Conservation (phyloP, 1,140 invertebrate species). For the Arctopsyche grandis region DNA sequence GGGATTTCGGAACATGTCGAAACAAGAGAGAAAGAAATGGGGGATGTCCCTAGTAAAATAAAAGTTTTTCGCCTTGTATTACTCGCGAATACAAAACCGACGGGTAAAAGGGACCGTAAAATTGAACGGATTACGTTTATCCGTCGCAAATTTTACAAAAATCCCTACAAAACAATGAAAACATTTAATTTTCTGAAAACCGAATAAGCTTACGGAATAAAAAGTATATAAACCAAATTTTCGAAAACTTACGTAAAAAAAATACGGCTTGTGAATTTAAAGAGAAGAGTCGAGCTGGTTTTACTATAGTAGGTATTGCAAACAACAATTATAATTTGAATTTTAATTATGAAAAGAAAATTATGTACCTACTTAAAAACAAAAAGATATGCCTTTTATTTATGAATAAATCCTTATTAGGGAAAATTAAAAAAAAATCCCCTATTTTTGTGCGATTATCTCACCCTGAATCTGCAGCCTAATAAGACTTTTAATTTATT, state of each 20-base stretch:
- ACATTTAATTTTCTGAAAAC: too few relatives aligned
- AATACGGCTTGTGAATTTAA: too few relatives aligned
- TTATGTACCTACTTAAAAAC: too few relatives aligned
- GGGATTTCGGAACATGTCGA: constrained; percentile 13
- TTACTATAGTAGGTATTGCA: background rate
- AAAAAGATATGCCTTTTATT: constrained; percentile 6
- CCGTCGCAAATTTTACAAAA: background rate
- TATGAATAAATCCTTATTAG: constrained; percentile 1
- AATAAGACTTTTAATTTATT: constrained; percentile 26
- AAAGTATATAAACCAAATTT: too few relatives aligned
- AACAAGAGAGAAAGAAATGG: background rate
- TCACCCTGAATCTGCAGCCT: background rate
- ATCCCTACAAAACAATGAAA: too few relatives aligned
- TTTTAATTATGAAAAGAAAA: constrained; percentile 22
- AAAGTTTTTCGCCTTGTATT: background rate
- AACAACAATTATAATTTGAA: constrained; percentile 6
- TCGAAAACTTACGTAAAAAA: too few relatives aligned
- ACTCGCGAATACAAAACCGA: background rate
- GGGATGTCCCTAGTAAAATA: background rate
- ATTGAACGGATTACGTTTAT: constrained; percentile 4
- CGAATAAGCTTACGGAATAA: too few relatives aligned
- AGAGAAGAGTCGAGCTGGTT: too few relatives aligned
- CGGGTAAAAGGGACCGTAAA: constrained; percentile 10
- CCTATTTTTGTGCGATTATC: constrained; percentile 6
- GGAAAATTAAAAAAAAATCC: background rate